These are phyloP conservation scores for Pseudoips prasinana DNA, from an alignment of 2,888 invertebrate species.

Conservation along the genomic window DNA sequence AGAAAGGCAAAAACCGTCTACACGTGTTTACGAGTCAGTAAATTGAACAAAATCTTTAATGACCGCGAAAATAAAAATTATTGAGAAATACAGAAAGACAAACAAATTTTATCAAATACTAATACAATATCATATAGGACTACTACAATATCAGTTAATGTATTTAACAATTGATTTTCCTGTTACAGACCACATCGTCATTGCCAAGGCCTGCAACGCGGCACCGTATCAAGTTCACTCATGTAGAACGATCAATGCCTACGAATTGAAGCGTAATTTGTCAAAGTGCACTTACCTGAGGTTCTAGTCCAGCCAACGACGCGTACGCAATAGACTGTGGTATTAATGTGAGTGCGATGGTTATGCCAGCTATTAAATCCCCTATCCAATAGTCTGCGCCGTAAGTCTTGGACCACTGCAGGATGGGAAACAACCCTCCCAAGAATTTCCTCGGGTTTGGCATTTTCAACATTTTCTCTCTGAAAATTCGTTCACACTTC, in stretches of 20 bases:
- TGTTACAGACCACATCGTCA: constrained; percentile 11
- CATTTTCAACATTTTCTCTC: constrained; percentile 46
- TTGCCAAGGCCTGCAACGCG: constrained; percentile 16
- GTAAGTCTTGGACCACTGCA: constrained; percentile 83
- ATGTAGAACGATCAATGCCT: constrained; percentile 19
- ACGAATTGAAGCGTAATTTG: constrained; percentile 20
- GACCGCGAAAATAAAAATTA: no score
- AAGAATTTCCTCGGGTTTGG: constrained; percentile 45
- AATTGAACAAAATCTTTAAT: no score
- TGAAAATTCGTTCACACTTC: constrained; percentile 25
- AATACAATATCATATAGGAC: no score
- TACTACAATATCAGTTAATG: no score
- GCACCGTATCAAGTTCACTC: constrained; percentile 6
- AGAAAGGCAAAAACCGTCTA: no score
- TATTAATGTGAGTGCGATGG: constrained; percentile 89
- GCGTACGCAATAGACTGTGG: constrained; percentile 91
- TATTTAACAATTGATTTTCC: no score
- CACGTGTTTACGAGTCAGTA: no score
- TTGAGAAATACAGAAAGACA: no score
- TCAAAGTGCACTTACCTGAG: constrained; percentile 79
- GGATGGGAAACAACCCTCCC: constrained; percentile 73
- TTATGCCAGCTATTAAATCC: constrained; percentile 89
- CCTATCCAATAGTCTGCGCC: constrained; percentile 79
- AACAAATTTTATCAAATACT: no score
- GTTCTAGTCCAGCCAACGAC: constrained; percentile 86